Base-by-base conservation (phyloP, 2,888 invertebrate genomes). In the Sarcophaga caerulescens region DNA sequence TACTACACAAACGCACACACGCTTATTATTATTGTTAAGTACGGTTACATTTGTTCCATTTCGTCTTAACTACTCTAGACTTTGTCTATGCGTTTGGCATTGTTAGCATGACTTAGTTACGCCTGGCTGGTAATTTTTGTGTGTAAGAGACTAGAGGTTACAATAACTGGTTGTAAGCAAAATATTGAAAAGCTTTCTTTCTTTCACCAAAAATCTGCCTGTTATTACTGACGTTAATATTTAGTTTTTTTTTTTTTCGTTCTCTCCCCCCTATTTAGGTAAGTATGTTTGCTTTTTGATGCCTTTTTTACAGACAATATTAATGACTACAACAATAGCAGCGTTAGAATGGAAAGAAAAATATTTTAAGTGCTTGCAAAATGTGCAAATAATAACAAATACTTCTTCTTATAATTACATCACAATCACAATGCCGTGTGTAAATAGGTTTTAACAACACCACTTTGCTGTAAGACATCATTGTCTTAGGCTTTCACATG, bases 301-400 rank as follows among this genome's bases (percentile, higher is more conserved):
- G 81, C 73, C 65, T 25, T 66, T 35, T 65, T 25, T 63, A 14
- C 21, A 84, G 84, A 84, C 84, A 84, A 76, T 66, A 66, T 45
- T 79, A 77, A 82, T 59, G 47, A 77, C 23, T 63, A 81, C 69
- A 68, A 85, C 81, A 82, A 77, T 17, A 17, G 52, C 52, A 82
- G 57, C n/a, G n/a, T 17, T 19, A 75, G 10, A 35, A 35, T 35
- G 35, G 63, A 52, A 77, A 60, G 65, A 68, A 62, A 85, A 57
- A 73, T 77, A 52, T 77, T 78, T 88, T 87, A 89, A 89, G 85
- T 89, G 89, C 87, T 87, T 77, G 82, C 88, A 87, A 91, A 91
- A 90, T 90, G 91, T 89, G 91, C 90, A 92, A 92, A 91, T 91
- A 91, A 91, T 91, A 91, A 90, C 89, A 90, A 82, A 89, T 88